Evolutionary conservation across 2,797 vertebrate genomes (phyloP).

Genomic region (Lophius americanus): DNA sequence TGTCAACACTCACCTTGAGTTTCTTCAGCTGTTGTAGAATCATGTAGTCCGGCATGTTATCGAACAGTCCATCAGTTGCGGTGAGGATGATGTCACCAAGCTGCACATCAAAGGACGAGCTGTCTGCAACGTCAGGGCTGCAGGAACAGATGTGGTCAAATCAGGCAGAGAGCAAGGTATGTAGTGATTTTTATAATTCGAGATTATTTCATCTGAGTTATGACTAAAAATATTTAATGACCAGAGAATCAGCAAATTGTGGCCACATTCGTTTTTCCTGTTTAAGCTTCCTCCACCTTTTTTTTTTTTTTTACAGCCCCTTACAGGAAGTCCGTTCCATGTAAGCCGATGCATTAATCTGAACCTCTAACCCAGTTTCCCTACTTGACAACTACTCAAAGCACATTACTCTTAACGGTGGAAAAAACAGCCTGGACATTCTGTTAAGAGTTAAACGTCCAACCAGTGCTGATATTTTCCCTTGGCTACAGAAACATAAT

Average conservation of each 20-base stretch:
- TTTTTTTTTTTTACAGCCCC: not conserved
- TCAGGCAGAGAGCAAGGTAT: constrained; percentile 4
- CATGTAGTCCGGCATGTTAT: constrained; percentile 99
- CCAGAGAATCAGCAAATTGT: not conserved
- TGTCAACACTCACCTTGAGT: constrained; percentile 85
- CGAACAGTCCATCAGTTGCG: constrained; percentile 97
- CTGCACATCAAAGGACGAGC: constrained; percentile 95
- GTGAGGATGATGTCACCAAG: constrained; percentile 98
- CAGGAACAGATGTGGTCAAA: not conserved
- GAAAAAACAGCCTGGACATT: constrained; percentile 1
- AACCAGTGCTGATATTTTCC: constrained; percentile 1
- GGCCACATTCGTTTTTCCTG: constrained; percentile 2
- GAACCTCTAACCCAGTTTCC: constrained; percentile 9
- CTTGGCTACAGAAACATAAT: constrained; percentile 4
- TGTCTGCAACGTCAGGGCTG: constrained; percentile 96
- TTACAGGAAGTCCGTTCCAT: constrained; percentile 13
- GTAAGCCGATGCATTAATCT: constrained; percentile 29
- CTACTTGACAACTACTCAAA: constrained; percentile 5
- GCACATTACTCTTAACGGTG: constrained; percentile 4
- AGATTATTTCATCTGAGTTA: not conserved
- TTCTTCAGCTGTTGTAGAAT: constrained; percentile 97
- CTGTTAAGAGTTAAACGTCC: not conserved
- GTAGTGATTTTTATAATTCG: not conserved
- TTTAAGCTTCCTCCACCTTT: constrained; percentile 6
- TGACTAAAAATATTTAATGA: constrained; percentile 5